Evolutionary conservation across 2,888 invertebrate species (phyloP), one percentile per base, ranked within the genome.

Genomic region (Schizotus pectinicornis): DNA sequence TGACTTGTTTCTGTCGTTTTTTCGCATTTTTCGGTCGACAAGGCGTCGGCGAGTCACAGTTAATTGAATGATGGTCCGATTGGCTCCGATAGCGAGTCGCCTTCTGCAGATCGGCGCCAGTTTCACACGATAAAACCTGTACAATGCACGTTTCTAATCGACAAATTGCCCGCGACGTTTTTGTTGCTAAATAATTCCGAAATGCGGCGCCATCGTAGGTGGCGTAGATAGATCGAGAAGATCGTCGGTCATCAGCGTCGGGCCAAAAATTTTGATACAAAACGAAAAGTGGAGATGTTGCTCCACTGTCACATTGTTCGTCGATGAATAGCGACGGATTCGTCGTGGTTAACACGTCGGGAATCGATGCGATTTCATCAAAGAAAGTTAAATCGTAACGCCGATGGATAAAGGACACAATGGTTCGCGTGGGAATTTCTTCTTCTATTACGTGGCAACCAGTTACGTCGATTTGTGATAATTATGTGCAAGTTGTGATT

Each of bases 321-420:
- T 42, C n/a, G 9, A 42, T 56, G 32, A 49, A 56, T 42, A 43
- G 55, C 2, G 5, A 42, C 37, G 41, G 55, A 56, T 56, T 56
- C 48, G 55, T 42, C 37, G 55, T 48, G 55, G 49, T 56, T 48
- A 49, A 54, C 47, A 54, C 47, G 31, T 41, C 36, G 47, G 31
- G 43, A 48, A 56, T 56, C 55, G 55, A 56, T 56, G 43, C 55
- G 49, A 56, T 56, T 56, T 43, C 55, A 49, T 56, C 55, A 56
- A 56, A 56, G 55, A 56, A 49, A 49, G 55, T 56, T n/a, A 43
- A 49, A 49, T 49, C 49, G 49, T 48, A 56, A 49, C 39, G 53
- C 46, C n/a, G n/a, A n/a, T 46, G 36, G 31, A 55, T 48, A 48
- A 56, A 56, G 55, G 49, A 56, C 34, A 56, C 55, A 56, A 56